Conservation (phyloP, 1,140 invertebrate species). For the Lepidurus arcticus region DNA sequence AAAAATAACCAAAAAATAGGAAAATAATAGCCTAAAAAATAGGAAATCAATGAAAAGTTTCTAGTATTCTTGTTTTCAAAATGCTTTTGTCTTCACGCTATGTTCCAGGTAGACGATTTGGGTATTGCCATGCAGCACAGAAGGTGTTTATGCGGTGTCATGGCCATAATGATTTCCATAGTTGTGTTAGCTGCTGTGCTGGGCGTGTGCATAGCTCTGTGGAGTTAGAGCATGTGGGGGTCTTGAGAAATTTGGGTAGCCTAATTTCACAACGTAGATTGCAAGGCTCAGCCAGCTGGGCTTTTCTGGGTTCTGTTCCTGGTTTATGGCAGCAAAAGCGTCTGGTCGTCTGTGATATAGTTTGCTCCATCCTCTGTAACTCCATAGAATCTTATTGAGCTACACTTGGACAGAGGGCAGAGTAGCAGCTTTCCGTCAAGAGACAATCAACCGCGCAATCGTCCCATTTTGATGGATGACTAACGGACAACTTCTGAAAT, state of each 20-base stretch:
- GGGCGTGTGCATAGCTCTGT: constrained; percentile 34
- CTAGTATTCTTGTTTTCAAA: neutral
- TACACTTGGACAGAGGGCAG: neutral
- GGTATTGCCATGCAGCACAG: constrained; percentile 31
- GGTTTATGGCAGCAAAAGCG: neutral
- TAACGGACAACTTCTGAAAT: no score
- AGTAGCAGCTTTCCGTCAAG: neutral
- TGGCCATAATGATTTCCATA: constrained; percentile 34
- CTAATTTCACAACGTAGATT: neutral
- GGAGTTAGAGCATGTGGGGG: neutral
- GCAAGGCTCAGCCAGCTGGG: neutral
- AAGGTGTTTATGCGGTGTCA: constrained; percentile 35
- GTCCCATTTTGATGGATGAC: neutral
- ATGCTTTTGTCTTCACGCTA: neutral
- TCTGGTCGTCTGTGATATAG: neutral
- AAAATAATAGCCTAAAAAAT: neutral
- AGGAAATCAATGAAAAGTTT: constrained; percentile 19
- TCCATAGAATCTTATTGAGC: neutral
- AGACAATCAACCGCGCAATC: neutral
- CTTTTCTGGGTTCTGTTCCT: neutral
- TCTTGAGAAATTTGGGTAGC: neutral
- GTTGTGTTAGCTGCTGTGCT: constrained; percentile 36
- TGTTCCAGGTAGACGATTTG: constrained; percentile 35
- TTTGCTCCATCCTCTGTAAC: neutral
- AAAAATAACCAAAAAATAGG: neutral